Base-by-base conservation (phyloP, 2,113 vertebrate species). In the Gadus macrocephalus region DNA sequence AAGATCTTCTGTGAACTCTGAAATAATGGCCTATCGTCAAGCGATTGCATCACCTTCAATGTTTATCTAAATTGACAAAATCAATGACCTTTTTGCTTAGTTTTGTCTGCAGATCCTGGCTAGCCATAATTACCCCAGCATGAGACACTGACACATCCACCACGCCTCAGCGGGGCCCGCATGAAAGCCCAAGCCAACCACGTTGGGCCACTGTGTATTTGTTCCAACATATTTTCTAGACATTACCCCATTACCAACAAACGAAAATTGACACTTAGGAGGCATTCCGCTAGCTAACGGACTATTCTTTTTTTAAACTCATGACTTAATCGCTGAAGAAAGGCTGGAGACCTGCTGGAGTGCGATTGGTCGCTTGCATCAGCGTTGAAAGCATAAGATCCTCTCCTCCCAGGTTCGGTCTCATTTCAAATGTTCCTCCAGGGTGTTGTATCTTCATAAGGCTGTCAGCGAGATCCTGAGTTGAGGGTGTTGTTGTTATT, bases 331-430 rank as follows among this genome's bases (percentile, higher is more conserved):
- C 2, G 31, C 31, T 4, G 31, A 35, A 35, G 31, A 35, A 35
- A 4, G 8, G 42, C 42, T 14, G 78, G 22, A 73, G 64, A 53
- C 75, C 69, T 71, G 68, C 82, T 83, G 68, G 64, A 3, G 4
- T 80, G 70, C 78, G 81, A 89, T 89, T 88, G 86, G 88, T 67
- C 73, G 78, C 66, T 82, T 75, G 42, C 14, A 35, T 71, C 14
- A 38, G 0, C 9, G 78, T 78, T 67, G 14, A 31, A 61, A 7
- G 22, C 82, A 88, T 87, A 90, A 89, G 81, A 83, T 69, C 56
- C 53, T 19, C 68, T 56, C 42, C 35, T 14, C 60, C 59, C 49
- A 65, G 42, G 19, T 15, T 28, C 55, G n/a, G 55, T 64, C 68
- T 66, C 77, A 79, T 2, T 83, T 60, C 73, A 72, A 15, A 77